These are phyloP conservation scores for Speoplatyrhinus poulsoni DNA, from an alignment of 2,113 vertebrate genomes.

Conservation along the genomic window DNA sequence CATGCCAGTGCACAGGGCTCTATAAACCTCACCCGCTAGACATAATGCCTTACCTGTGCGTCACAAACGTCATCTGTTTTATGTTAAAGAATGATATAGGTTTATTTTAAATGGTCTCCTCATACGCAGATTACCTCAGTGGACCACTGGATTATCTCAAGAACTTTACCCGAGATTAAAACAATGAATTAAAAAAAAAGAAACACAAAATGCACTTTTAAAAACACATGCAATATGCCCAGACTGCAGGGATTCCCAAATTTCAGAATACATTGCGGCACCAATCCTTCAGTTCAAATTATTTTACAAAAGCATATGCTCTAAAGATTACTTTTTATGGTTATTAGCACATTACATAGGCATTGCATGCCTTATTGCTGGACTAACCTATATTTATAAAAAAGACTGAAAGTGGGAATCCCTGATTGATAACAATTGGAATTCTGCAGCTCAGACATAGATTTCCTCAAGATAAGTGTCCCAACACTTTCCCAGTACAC, in stretches of 20 bases:
- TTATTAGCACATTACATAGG: background rate
- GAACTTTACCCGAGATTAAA: background rate
- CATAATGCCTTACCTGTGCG: no score
- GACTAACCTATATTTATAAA: background rate
- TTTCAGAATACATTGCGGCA: background rate
- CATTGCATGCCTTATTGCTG: background rate
- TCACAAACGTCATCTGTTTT: no score
- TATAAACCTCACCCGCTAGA: background rate
- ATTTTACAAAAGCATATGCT: background rate
- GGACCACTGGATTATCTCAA: constrained; percentile 35
- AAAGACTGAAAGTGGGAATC: constrained; percentile 37
- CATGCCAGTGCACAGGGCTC: background rate
- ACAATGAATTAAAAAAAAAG: background rate
- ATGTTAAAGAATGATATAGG: background rate
- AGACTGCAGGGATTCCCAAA: constrained; percentile 42
- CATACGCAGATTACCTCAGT: background rate
- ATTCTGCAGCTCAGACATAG: constrained; percentile 25
- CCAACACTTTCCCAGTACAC: no score
- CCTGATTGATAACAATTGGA: constrained; percentile 14
- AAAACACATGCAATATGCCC: constrained; percentile 47
- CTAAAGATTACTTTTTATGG: background rate
- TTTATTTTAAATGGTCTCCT: background rate
- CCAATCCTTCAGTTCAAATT: background rate
- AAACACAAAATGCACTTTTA: constrained; percentile 41
- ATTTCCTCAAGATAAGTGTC: no score